Evolutionary conservation across 2,888 invertebrate species (phyloP), one percentile per base, ranked within the genome.

Genomic region (Andrena bucephala): DNA sequence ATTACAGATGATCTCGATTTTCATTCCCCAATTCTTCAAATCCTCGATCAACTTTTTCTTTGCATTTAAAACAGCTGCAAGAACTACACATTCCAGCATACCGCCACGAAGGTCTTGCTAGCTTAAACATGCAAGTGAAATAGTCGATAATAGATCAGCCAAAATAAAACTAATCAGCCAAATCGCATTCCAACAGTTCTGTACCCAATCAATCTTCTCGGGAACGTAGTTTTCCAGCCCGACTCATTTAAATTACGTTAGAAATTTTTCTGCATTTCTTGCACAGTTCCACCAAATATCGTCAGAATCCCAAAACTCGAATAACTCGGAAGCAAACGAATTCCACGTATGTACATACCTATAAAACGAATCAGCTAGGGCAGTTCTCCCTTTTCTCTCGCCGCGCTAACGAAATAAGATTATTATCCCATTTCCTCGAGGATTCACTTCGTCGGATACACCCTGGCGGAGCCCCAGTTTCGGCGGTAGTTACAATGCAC

Each of bases 401-500:
- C 24, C 24, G 24, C 27, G 24, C 57, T 27, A 24, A 4, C 3
- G 24, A 57, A 57, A 57, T 57, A 24, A 27, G 24, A 57, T 57
- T 8, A 10, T 60, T 60, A 31, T 31, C 60, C 31, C 8, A 7
- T 20, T 8, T 60, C n/a, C 13, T 16, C n/a, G 4, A 29, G 13
- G 13, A n/a, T 50, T 20, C 5, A n/a, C 31, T 20, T 27, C 6
- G 50, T 29, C 52, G 20, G 36, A 36, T 36, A 54, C 27, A 6
- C 8, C n/a, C 6, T 24, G n/a, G n/a, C 4, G 10, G n/a, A 54
- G 54, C 50, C 13, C 10, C 24, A 31, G 33, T 52, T 48, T 65
- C 10, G 13, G 24, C 31, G 16, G 36, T 36, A n/a, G 57, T 27
- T 50, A 16, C 84, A 78, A 85, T 85, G 85, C 83, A 74, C 74